Conservation (phyloP, 1,140 invertebrate species). For the Mactra quadrangularis region DNA sequence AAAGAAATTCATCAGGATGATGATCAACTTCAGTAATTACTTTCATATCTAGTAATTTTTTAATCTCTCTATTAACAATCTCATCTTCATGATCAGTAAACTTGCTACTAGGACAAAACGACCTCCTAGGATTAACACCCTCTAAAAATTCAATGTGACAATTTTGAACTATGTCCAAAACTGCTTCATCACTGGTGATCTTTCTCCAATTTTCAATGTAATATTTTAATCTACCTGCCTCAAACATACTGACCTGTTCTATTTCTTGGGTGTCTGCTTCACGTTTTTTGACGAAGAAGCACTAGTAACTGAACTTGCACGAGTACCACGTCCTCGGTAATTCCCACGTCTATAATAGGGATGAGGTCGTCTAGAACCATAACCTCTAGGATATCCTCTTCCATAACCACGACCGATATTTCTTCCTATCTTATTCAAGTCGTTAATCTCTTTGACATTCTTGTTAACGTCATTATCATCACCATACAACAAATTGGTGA, state of each 20-base stretch:
- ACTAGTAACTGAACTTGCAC: too few species aligned
- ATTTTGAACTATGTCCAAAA: slow-evolving; percentile 38
- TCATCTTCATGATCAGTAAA: neutral
- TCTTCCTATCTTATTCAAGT: too few species aligned
- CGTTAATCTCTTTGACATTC: slow-evolving; percentile 39
- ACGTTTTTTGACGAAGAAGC: slow-evolving; percentile 14
- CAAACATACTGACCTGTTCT: slow-evolving; percentile 23
- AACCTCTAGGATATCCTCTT: slow-evolving; percentile 1
- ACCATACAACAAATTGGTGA: too few species aligned
- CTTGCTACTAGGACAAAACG: too few species aligned
- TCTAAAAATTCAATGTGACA: slow-evolving; percentile 44
- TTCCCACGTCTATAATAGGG: neutral
- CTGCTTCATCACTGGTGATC: slow-evolving; percentile 9
- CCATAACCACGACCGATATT: slow-evolving; percentile 1
- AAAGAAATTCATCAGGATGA: slow-evolving; percentile 16
- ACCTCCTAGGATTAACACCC: slow-evolving; percentile 7
- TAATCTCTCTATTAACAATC: slow-evolving; percentile 14
- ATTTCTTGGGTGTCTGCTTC: slow-evolving; percentile 15
- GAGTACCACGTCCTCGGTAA: neutral
- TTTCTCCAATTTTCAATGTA: slow-evolving; percentile 39
- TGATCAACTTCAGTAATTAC: slow-evolving; percentile 21
- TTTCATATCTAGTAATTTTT: slow-evolving; percentile 26
- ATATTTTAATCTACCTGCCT: slow-evolving; percentile 26
- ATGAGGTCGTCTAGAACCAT: neutral
- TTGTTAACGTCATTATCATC: slow-evolving; percentile 42